phyloP scores from a whole-genome alignment of 2,113 vertebrate genomes.

The Drymodes brunneopygia region DNA sequence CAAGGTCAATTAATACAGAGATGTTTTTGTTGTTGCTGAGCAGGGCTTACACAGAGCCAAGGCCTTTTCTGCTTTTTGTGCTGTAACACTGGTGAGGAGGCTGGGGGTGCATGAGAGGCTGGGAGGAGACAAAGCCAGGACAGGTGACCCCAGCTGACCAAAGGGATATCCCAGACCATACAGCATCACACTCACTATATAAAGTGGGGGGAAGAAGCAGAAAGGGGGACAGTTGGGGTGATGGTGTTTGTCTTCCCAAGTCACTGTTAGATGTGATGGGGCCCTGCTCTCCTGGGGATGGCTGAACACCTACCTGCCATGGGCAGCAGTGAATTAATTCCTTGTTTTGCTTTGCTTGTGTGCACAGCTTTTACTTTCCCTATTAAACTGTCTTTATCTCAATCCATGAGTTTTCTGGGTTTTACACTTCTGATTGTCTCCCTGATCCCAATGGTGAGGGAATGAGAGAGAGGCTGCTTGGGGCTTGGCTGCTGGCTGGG shows the following conservation, averaged over 20 bases:
- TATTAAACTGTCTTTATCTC: not conserved
- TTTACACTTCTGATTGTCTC: not conserved
- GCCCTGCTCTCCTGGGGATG: not conserved
- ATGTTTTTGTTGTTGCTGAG: not conserved
- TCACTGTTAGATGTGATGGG: not conserved
- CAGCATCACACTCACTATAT: not conserved
- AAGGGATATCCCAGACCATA: not conserved
- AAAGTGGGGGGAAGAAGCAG: not conserved
- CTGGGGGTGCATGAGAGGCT: not conserved
- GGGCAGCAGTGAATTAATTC: not conserved
- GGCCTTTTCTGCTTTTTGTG: not conserved
- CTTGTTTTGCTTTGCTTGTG: not conserved
- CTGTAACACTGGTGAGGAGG: fast-evolving
- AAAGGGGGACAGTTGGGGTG: too few species aligned
- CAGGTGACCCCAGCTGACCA: not conserved
- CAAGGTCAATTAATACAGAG: not conserved
- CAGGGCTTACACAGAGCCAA: not conserved
- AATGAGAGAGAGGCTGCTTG: fast-evolving
- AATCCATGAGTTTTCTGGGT: not conserved
- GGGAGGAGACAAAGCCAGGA: not conserved
- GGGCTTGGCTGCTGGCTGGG: not conserved
- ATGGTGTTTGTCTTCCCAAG: not conserved
- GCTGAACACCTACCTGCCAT: not conserved
- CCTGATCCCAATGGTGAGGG: not conserved
- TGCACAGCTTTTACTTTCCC: not conserved